Evolutionary conservation across 2,113 vertebrate species (phyloP), one percentile per base, ranked within the genome.

Genomic region (Microtus ochrogaster): DNA sequence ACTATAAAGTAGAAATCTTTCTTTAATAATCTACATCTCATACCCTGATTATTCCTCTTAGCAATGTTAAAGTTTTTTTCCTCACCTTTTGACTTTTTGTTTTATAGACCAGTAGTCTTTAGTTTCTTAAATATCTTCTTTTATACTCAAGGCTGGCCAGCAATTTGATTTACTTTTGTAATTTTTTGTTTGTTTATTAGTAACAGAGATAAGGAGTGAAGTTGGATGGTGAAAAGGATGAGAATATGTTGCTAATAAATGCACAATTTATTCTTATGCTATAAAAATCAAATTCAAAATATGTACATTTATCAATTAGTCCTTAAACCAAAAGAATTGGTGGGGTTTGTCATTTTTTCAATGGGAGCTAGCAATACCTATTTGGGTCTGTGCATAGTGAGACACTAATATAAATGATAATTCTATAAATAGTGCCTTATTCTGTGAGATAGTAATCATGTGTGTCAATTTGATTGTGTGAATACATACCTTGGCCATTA

Each of bases 251-350:
- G 90, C 94, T 77, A 90, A 61, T 21, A 66, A 66, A 36, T 70
- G 47, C 2, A 92, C n/a, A 93, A 72, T 94, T 94, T 70, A 84
- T 90, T 92, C 44, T 33, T 84, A 84, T 76, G 49, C 44, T 83
- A 70, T 83, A 77, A 88, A 84, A 79, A 4, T 81, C 36, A 82
- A 78, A 77, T 84, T 92, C 44, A 85, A 93, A 92, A 87, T 85
- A 44, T 52, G 55, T 39, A 41, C 83, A 79, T 91, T 91, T 93
- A 66, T 83, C 90, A 63, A 81, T 30, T 1, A 77, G 47, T 74
- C n/a, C 17, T 91, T 89, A 19, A 49, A 8, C 22, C 58, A 39
- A 68, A 39, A 90, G 77, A 24, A 55, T 13, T 90, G 65, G 55
- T 36, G 68, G 49, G 21, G 41, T 39, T 58, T 41, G 5, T 70